phyloP scores from a whole-genome alignment of 64 coral and sea anemone species.

The Stylophora pistillata region DNA sequence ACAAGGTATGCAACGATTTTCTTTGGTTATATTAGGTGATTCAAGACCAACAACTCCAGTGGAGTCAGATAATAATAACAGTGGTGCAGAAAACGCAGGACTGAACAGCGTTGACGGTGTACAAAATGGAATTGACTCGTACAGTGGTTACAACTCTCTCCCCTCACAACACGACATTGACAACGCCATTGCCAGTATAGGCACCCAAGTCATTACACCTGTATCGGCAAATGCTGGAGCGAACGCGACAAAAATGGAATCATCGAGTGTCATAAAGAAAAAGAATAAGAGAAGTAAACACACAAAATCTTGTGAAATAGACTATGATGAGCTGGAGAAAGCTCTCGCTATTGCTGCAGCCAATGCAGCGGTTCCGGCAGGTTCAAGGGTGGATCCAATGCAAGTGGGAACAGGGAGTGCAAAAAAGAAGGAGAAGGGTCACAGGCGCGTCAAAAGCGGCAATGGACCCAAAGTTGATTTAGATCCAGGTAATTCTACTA shows the following conservation, averaged over 20 bases:
- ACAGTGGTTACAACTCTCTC: constrained; percentile 39
- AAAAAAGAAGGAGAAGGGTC: constrained; percentile 80
- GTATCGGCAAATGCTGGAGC: constrained; percentile 29
- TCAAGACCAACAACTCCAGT: constrained; percentile 86
- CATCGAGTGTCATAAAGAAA: constrained; percentile 72
- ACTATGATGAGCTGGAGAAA: constrained; percentile 98
- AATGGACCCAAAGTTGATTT: constrained; percentile 81
- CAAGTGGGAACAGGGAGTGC: constrained; percentile 47
- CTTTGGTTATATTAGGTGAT: constrained; percentile 24
- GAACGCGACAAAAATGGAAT: constrained; percentile 64
- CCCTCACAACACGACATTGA: constrained; percentile 61
- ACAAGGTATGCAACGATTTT: too few species aligned
- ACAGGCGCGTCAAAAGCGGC: constrained; percentile 84
- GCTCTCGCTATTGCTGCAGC: constrained; percentile 77
- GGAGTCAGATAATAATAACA: constrained; percentile 63
- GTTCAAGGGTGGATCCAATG: constrained; percentile 51
- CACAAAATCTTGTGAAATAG: constrained; percentile 99
- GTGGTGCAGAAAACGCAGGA: constrained; percentile 48
- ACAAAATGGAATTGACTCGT: constrained; percentile 80
- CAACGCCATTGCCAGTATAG: constrained; percentile 69
- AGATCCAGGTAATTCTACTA: constrained; percentile 71
- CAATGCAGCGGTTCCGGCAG: constrained; percentile 49
- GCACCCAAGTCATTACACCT: constrained; percentile 56
- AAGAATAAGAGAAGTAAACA: constrained; percentile 85
- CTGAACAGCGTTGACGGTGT: constrained; percentile 37